Evolutionary conservation across 2,888 invertebrate genomes (phyloP).

Genomic region (Chironomus riparius): DNA sequence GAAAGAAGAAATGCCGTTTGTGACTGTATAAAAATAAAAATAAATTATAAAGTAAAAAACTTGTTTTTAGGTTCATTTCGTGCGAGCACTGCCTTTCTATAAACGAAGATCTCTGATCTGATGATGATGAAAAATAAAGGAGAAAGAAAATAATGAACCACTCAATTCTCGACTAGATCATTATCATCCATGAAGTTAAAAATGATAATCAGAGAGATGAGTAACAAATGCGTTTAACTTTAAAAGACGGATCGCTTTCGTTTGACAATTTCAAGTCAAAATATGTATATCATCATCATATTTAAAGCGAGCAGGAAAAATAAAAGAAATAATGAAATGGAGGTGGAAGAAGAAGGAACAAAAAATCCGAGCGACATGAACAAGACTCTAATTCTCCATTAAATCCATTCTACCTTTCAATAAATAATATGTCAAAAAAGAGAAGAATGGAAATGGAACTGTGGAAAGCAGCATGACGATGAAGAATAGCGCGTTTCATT

Average conservation of each 20-base stretch:
- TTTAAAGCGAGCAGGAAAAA: background rate
- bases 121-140: background rate
- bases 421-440: slow-evolving; percentile 21
- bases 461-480: background rate
- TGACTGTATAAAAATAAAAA: slow-evolving; percentile 5
- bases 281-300: background rate
- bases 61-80: slow-evolving; percentile 9
- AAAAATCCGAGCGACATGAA: slow-evolving; percentile 9
- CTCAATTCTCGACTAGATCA: slow-evolving; percentile 4
- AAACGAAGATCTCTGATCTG: background rate
- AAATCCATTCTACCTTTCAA: slow-evolving; percentile 18
- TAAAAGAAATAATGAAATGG: background rate
- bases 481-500: background rate
- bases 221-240: background rate
- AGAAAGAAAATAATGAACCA: background rate
- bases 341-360: background rate
- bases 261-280: slow-evolving; percentile 5
- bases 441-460: background rate
- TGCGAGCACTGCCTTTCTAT: background rate
- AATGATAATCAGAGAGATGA: background rate
- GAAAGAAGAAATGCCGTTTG: slow-evolving; percentile 1
- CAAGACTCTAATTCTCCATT: slow-evolving; percentile 16
- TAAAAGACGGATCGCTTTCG: background rate
- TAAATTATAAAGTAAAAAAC: slow-evolving; percentile 18
- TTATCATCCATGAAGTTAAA: background rate